Base-by-base conservation (phyloP, 1,140 invertebrate genomes). In the Epicauta chinensis region DNA sequence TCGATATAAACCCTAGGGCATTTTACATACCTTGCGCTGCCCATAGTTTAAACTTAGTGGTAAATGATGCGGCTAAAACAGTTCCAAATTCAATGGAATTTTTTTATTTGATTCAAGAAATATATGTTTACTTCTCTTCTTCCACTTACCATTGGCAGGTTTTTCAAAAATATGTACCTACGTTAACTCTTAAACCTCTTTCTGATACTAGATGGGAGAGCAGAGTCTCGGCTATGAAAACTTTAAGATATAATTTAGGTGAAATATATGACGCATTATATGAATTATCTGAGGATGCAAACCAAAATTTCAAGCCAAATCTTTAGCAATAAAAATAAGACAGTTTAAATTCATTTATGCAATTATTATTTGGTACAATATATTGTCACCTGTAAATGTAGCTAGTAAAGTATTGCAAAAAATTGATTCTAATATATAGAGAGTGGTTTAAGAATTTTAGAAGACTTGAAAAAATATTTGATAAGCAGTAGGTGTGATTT, bases 151-250 rank as follows among this genome's bases (percentile, higher is more conserved):
- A 10, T 34, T 34, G 32, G 32, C 1, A 10, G 11, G 10, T 34
- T 34, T 53, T 67, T 16, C 45, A 46, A 36, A 55, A 60, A 37
- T 45, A 63, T 51, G 43, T 67, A 32, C n/a, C 40, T 52, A 41
- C 45, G 35, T 51, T 67, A 6, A 66, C 60, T 15, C 35, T 67
- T 47, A 69, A 70, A 56, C 55, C 50, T 39, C 45, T 65, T 13
- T 57, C 37, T 32, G 63, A 64, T 12, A 69, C 66, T 34, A 50
- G 62, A 38, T 71, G 66, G 61, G 43, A 55, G 42, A 62, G 59
- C 42, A 51, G 62, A 59, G 59, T 67, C 16, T 34, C 62, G 37
- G 52, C 49, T 12, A 40, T 67, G 13, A 64, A 51, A 46, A 44
- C 58, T 44, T 51, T 60, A 45, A 31, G 38, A 23, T 59, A 38